Evolutionary conservation across 2,797 vertebrate species (phyloP), one percentile per base, ranked within the genome.

Genomic region (Spheniscus humboldti): DNA sequence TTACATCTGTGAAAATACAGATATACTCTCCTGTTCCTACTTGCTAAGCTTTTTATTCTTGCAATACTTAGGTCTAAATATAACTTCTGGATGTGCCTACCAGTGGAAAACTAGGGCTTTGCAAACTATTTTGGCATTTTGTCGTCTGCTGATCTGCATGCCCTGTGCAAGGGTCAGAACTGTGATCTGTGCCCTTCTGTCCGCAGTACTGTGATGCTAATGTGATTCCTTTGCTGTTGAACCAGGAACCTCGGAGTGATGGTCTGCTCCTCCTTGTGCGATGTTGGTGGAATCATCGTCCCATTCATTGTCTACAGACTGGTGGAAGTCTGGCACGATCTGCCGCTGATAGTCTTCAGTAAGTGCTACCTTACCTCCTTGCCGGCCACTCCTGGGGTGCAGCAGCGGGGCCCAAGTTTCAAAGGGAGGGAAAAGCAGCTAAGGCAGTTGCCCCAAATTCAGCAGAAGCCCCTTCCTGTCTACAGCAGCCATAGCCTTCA

Each of bases 311-410:
- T 99, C 81, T 99, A 99, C 97, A 98, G 99, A 69, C 98, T 99
- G 87, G 97, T 98, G 7, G 97, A 96, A 53, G 22, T 99, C 96
- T 99, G 99, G 99, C 94, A 98, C 0, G 98, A 99, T 74, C 97
- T 99, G 67, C 99, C 99, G 0, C 98, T 99, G 69, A 95, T 99
- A 73, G 98, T 99, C 93, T 99, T 99, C n/a, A 98, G 99, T 99
- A 94, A 97, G 98, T 97, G 47, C 53, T 41, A 13, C 50, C 7
- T 47, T 31, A 7, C 11, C 11, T 88, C 74, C 33, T 59, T 31
- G 5, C 24, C 0, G 0, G 24, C 13, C 3, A 1, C 33, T 80
- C n/a, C 45, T 66, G 35, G 25, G 22, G 22, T 24, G 18, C 53
- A 66, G 52, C 14, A 53, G 56, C 2, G 3, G 18, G 43, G 28